phyloP scores from a whole-genome alignment of 1,140 invertebrate genomes.

The Drosophila baimaii region DNA sequence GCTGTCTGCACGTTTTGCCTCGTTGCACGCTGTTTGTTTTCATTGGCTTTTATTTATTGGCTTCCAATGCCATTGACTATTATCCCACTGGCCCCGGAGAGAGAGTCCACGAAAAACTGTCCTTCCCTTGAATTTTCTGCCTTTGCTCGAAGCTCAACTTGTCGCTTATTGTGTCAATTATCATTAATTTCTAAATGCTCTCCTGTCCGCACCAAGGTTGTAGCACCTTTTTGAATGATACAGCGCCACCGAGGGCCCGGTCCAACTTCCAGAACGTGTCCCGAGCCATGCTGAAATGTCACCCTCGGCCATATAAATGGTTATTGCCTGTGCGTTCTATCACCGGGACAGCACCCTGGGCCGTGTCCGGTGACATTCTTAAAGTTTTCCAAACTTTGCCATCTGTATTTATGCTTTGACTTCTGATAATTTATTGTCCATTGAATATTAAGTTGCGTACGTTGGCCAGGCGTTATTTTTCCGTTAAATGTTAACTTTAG shows the following conservation, averaged over 20 bases:
- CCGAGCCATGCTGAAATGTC: conserved; percentile 56
- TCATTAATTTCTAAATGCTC: conserved; percentile 80
- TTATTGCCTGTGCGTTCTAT: conserved; percentile 73
- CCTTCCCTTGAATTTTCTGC: conserved; percentile 2
- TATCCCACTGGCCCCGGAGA: conserved; percentile 49
- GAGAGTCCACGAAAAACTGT: conserved; percentile 20
- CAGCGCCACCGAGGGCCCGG: conserved; percentile 11
- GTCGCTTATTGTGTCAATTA: conserved; percentile 82
- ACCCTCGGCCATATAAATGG: conserved; percentile 68
- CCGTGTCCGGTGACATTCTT: conserved; percentile 41
- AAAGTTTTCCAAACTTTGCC: conserved; percentile 50
- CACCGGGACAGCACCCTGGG: conserved; percentile 34
- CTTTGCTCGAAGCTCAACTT: conserved; percentile 65
- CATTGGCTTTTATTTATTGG: conserved; percentile 78
- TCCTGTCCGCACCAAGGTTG: conserved; percentile 70
- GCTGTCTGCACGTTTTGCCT: conserved; percentile 51
- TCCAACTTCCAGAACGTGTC: conserved; percentile 26
- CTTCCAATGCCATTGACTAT: conserved; percentile 76
- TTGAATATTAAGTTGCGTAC: conserved; percentile 31
- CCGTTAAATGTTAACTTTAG: conserved; percentile 17
- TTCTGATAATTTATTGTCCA: conserved; percentile 34
- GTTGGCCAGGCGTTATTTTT: conserved; percentile 2
- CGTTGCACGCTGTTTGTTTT: conserved; percentile 65
- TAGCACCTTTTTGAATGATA: conserved; percentile 65
- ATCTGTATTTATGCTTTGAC: conserved; percentile 43